A percentile compares a stretch with the other conserved stretches of the same genome.
Conservation (phyloP, 2,113 vertebrate genomes). For the Lonchura striata region DNA sequence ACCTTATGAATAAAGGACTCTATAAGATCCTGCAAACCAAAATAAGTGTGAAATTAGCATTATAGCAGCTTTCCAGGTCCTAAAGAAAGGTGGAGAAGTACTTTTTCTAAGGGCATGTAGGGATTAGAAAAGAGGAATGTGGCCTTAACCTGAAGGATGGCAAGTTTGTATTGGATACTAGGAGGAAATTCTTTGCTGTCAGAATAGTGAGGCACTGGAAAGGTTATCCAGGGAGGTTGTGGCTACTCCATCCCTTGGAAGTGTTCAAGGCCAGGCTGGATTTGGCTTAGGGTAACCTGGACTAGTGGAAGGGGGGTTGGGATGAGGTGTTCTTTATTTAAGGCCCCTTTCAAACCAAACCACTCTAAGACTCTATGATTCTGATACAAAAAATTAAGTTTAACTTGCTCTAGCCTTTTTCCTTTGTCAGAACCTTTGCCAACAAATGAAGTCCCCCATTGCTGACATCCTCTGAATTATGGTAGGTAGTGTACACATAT, state of each 20-base stretch:
- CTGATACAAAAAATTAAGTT: not conserved
- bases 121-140: no score
- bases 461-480: not conserved
- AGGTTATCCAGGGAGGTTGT: fast-evolving
- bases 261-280: not conserved
- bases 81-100: not conserved
- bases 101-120: not conserved
- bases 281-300: not conserved
- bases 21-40: not conserved
- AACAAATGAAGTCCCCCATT: not conserved
- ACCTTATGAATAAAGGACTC: not conserved
- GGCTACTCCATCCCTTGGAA: not conserved
- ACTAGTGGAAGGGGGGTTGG: not conserved
- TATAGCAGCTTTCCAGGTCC: not conserved
- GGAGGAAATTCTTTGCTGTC: not conserved
- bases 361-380: not conserved
- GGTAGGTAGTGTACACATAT: not conserved
- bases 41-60: not conserved
- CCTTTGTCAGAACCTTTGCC: not conserved
- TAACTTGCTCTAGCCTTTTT: not conserved
- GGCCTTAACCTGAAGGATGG: not conserved
- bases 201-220: not conserved
- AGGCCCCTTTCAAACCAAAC: not conserved
- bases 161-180: not conserved
- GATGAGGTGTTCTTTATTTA: not conserved